Evolutionary conservation across 2,888 invertebrate species (phyloP), one percentile per base, ranked within the genome.

Genomic region (Thumatha senex): DNA sequence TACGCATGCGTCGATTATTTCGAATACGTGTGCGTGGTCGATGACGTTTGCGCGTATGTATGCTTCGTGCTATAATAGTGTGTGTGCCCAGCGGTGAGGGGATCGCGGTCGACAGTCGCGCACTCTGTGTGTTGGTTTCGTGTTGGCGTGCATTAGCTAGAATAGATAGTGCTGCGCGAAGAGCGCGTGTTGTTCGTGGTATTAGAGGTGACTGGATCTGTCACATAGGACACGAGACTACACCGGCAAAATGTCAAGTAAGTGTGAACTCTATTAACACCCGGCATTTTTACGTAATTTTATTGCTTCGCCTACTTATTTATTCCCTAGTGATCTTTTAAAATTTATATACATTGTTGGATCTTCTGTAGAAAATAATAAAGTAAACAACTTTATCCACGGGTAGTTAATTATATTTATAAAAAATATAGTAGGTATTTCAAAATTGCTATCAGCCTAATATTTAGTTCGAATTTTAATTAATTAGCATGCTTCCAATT

Each of bases 221-320:
- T 87, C 86, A 88, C 82, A 68, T 75, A 74, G 82, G 76, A 68
- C 76, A 74, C 82, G 76, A 82, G 78, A 79, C 81, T 82, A 86
- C 82, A 86, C 80, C 86, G 86, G 85, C 86, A 90, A 72, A 84
- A 90, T 90, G 90, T 89, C 90, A 89, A 90, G 90, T 90, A 74
- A 89, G 90, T 67, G 48, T 49, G 13, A 48, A 51, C 45, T 24
- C 44, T 61, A 18, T 41, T 55, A 56, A 42, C 48, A 57, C 51
- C 55, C 50, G 61, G 48, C 36, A 14, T 48, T 66, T 36, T 46
- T 47, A 51, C 24, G 10, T 49, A 50, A 41, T 43, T 15, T 8
- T 11, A 31, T 15, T 8, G 18, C 18, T 24, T 24, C 18, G 18
- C 18, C 5, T 24, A 24, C 18, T 24, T 15, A 29, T 46, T 42